Evolutionary conservation across 1,140 invertebrate genomes (phyloP).

Genomic region (Uloborus diversus): DNA sequence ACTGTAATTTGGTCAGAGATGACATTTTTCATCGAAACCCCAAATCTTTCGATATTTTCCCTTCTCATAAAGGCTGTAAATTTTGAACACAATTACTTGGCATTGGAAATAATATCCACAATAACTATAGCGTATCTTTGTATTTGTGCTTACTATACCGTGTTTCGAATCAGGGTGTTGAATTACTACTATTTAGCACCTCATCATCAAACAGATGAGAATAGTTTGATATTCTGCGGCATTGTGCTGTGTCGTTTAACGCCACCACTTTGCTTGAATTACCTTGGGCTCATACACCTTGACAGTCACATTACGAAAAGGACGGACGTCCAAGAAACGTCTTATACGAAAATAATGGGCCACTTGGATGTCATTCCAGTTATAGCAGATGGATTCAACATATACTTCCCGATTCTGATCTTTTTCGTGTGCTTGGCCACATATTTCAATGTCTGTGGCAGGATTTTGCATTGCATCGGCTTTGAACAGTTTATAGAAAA

Average conservation of each 20-base stretch:
- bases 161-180: conserved; percentile 93
- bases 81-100: background rate
- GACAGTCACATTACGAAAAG: conserved; percentile 94
- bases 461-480: conserved; percentile 83
- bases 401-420: conserved; percentile 98
- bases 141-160: conserved; percentile 97
- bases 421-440: conserved; percentile 92
- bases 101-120: conserved; percentile 79
- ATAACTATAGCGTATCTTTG: conserved; percentile 92
- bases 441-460: conserved; percentile 91
- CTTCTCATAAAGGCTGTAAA: background rate
- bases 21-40: background rate
- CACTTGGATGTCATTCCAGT: conserved; percentile 98
- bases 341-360: conserved; percentile 97
- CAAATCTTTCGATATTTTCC: background rate
- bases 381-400: conserved; percentile 97
- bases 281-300: conserved; percentile 96
- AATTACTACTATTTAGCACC: conserved; percentile 97
- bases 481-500: conserved; percentile 96
- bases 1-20: background rate
- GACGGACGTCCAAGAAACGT: conserved; percentile 78
- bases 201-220: conserved; percentile 97
- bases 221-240: conserved; percentile 97
- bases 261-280: conserved; percentile 98
- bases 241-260: conserved; percentile 95